Evolutionary conservation across 1,140 invertebrate genomes (phyloP).

Genomic region (Drosophila sechellia): DNA sequence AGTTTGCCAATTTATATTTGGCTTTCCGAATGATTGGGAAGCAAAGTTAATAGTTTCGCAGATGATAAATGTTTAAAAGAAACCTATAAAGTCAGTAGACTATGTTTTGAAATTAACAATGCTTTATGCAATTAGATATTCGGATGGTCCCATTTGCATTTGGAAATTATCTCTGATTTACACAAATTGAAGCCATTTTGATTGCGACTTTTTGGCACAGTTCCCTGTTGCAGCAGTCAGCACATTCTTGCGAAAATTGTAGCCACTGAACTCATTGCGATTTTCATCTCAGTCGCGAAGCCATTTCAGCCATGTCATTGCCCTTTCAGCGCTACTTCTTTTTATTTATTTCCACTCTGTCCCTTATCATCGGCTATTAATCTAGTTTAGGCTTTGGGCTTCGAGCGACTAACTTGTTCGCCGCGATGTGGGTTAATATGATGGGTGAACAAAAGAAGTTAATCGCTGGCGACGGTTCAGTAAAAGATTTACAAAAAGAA

Average conservation of each 20-base stretch:
- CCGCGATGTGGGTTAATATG: constrained; percentile 72
- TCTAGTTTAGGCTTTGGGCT: constrained; percentile 69
- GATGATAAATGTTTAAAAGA: background rate
- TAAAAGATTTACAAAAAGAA: constrained; percentile 39
- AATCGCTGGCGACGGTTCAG: constrained; percentile 33
- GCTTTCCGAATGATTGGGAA: background rate
- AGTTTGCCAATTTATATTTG: constrained; percentile 25
- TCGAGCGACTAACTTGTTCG: constrained; percentile 49
- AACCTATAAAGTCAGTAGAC: background rate
- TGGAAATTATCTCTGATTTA: background rate
- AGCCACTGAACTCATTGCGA: constrained; percentile 7
- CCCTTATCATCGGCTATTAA: constrained; percentile 73
- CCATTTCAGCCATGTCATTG: constrained; percentile 42
- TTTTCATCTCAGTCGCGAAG: constrained; percentile 2
- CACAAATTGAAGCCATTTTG: background rate
- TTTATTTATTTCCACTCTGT: constrained; percentile 15
- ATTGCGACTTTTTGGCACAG: constrained; percentile 9
- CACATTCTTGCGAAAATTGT: background rate
- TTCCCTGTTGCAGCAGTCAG: constrained; percentile 8
- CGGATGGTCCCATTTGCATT: too few relatives aligned
- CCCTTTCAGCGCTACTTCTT: constrained; percentile 31
- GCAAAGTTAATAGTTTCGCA: background rate
- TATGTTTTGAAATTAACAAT: too few relatives aligned
- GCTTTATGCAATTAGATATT: background rate
- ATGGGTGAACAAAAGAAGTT: constrained; percentile 60